Evolutionary conservation across 2,113 vertebrate species (phyloP), one percentile per base, ranked within the genome.

Genomic region (Hypocryptadius cinnamomeus): DNA sequence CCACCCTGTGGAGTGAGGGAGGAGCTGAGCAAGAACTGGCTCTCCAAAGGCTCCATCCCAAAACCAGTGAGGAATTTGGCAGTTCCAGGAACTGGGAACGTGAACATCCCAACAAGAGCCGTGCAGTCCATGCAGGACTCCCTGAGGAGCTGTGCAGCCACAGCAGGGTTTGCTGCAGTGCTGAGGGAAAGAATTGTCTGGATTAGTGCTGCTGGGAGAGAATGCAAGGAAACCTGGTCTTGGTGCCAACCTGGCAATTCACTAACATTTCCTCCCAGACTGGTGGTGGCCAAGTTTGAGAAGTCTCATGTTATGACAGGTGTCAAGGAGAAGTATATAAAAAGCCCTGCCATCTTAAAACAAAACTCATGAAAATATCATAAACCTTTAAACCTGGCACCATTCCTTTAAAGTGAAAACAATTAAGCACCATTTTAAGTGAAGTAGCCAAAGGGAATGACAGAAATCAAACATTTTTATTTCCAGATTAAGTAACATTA

Each of bases 401-500:
- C 68, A 33, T 39, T 87, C 53, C 78, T 91, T 91, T 89, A 25
- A 89, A 94, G 57, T 7, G 63, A 71, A 90, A 94, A 88, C 83
- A 94, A 79, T 95, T 96, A 94, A 96, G 91, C 25, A 48, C 54
- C 87, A 87, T 85, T 88, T 87, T 92, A 74, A 92, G 40, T 44
- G 47, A 69, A 93, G 63, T 50, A 96, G 81, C 94, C 90, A 60
- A 95, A 14, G 92, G 92, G 80, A 72, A 95, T 78, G 76, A 70
- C 71, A 94, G 72, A 95, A 74, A 97, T 95, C 77, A 96, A 96
- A 96, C 80, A 92, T 79, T 89, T 95, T 91, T 88, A 90, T 79
- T 95, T 96, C 93, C 95, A 95, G 94, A 94, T 91, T 94, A 96
- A 79, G 48, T 71, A 97, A 87, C 70, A 89, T 91, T 92, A 89